These are phyloP conservation scores for Macrocentrus cingulum DNA, from an alignment of 1,140 invertebrate genomes.

Conservation along the genomic window DNA sequence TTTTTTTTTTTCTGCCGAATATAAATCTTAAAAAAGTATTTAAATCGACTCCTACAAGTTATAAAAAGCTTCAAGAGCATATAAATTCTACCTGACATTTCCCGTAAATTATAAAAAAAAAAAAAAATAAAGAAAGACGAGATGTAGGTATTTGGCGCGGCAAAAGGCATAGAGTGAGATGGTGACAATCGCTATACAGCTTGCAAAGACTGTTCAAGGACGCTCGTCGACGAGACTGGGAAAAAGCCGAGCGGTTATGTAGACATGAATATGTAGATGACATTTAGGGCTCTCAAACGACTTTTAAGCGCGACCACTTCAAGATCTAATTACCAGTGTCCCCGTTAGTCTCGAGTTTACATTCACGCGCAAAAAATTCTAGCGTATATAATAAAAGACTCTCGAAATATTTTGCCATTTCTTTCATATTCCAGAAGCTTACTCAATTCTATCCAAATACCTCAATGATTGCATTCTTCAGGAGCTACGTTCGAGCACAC, in stretches of 20 bases:
- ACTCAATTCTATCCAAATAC: conserved; percentile 1
- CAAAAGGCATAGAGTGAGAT: neutral
- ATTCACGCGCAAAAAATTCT: neutral
- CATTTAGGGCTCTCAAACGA: conserved; percentile 31
- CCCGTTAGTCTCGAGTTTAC: conserved; percentile 16
- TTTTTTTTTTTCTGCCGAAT: no score
- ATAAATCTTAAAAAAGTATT: neutral
- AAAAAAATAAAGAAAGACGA: conserved; percentile 1
- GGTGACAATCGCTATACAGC: neutral
- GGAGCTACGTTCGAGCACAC: neutral
- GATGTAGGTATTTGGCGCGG: neutral
- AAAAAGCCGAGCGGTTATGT: conserved; percentile 25
- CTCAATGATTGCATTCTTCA: conserved; percentile 4
- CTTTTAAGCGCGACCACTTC: conserved; percentile 27
- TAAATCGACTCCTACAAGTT: neutral
- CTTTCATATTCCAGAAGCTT: neutral
- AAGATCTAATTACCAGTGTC: conserved; percentile 28
- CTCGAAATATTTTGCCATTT: no score
- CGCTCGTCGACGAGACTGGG: conserved; percentile 6
- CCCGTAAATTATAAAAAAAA: neutral
- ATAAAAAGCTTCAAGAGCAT: neutral
- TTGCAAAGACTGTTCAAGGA: conserved; percentile 5
- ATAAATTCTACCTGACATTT: neutral
- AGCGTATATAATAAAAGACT: neutral
- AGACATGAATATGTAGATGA: conserved; percentile 37